These are phyloP conservation scores for Pantala flavescens DNA, from an alignment of 1,140 invertebrate genomes.

Conservation along the genomic window DNA sequence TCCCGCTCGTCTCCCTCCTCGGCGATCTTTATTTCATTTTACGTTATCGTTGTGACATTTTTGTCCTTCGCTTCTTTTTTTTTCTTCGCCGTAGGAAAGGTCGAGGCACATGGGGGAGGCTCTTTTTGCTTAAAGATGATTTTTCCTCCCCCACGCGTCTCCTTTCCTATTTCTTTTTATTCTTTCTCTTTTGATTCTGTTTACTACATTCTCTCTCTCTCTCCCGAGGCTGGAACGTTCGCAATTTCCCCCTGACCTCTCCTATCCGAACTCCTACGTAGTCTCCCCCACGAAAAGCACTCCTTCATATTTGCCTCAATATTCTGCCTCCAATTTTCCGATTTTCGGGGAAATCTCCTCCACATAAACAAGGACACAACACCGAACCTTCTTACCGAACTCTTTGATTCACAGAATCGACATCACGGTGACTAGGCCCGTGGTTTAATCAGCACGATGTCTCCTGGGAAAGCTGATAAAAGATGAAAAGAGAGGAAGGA, in stretches of 20 bases:
- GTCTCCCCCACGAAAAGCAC: neutral
- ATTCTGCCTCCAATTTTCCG: neutral
- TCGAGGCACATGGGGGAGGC: no score
- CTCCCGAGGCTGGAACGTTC: neutral
- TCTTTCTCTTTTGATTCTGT: neutral
- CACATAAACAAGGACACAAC: no score
- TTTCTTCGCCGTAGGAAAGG: no score
- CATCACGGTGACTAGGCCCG: neutral
- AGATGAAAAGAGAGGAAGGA: neutral
- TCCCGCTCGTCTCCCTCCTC: neutral
- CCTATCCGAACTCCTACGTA: neutral
- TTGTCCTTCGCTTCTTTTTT: neutral
- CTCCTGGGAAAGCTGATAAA: neutral
- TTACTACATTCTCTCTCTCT: neutral
- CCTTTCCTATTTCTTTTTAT: neutral
- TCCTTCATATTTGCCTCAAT: neutral
- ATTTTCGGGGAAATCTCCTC: neutral
- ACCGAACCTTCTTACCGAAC: neutral
- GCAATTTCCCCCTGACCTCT: neutral
- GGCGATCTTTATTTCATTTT: neutral
- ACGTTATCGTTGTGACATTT: conserved; percentile 9
- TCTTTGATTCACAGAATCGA: neutral
- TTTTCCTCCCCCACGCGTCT: neutral
- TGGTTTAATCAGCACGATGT: neutral
- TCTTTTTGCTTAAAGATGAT: no score